Conservation (phyloP, 1,140 invertebrate species). For the Maniola jurtina region DNA sequence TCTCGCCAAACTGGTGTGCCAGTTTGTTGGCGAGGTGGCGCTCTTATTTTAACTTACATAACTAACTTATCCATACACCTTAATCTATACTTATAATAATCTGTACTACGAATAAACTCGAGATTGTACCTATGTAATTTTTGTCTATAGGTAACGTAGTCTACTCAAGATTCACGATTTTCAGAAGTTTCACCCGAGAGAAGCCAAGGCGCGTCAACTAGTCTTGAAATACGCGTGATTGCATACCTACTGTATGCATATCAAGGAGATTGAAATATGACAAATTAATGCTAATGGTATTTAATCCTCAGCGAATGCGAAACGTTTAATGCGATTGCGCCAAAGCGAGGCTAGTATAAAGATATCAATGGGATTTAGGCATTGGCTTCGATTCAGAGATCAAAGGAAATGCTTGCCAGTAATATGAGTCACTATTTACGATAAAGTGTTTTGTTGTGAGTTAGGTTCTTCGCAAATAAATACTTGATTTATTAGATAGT, state of each 20-base stretch:
- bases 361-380: slow-evolving; percentile 57
- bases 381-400: slow-evolving; percentile 53
- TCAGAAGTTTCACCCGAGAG: too few relatives aligned
- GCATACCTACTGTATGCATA: slow-evolving; percentile 37
- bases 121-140: too few relatives aligned
- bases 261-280: slow-evolving; percentile 43
- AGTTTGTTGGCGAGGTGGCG: too few relatives aligned
- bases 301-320: slow-evolving; percentile 40
- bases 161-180: too few relatives aligned
- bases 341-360: slow-evolving; percentile 49
- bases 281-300: slow-evolving; percentile 46
- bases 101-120: too few relatives aligned
- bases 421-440: slow-evolving; percentile 31
- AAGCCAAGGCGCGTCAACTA: too few relatives aligned
- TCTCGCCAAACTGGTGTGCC: too few relatives aligned
- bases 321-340: slow-evolving; percentile 38
- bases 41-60: too few relatives aligned
- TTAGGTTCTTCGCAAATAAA: background rate
- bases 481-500: background rate
- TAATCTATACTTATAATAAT: too few relatives aligned
- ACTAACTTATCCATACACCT: too few relatives aligned
- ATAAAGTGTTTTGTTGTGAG: slow-evolving; percentile 23
- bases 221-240: too few relatives aligned
- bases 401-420: slow-evolving; percentile 57
- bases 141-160: too few relatives aligned